These are phyloP conservation scores for Actinia tenebrosa DNA, from an alignment of 64 coral and sea anemone species.

Conservation along the genomic window DNA sequence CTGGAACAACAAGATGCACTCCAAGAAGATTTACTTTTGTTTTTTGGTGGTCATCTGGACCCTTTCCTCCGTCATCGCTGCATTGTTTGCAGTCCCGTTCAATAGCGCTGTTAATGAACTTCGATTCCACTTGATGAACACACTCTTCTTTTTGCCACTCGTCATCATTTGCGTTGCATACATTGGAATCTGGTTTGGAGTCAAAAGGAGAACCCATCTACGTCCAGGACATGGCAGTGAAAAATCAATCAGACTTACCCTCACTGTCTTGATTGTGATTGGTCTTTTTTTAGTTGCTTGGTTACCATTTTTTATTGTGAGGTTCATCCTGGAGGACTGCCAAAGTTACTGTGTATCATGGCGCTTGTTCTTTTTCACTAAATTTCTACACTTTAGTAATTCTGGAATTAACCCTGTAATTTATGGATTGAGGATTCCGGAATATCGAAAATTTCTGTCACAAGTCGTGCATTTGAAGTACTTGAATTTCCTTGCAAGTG, in stretches of 20 bases:
- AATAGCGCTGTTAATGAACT: background rate
- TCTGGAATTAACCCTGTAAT: conserved; percentile 42
- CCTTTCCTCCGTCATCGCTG: conserved; percentile 5
- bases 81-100: conserved; percentile 21
- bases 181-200: conserved; percentile 11
- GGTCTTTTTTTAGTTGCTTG: conserved; percentile 37
- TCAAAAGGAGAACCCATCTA: background rate
- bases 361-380: conserved; percentile 48
- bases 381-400: conserved; percentile 46
- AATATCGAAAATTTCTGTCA: conserved; percentile 17
- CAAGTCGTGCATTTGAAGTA: background rate
- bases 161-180: conserved; percentile 14
- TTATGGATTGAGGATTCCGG: conserved; percentile 51
- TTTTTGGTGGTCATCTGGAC: conserved; percentile 28
- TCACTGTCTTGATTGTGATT: conserved; percentile 50
- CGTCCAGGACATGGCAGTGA: conserved; percentile 12
- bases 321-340: conserved; percentile 14
- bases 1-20: background rate
- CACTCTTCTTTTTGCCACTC: conserved; percentile 37
- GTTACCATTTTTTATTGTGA: conserved; percentile 49
- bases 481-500: background rate
- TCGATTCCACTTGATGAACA: conserved; percentile 38
- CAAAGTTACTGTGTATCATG: conserved; percentile 30
- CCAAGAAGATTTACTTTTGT: conserved; percentile 12
- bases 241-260: conserved; percentile 20